These are phyloP conservation scores for Pongo abelii DNA, from an alignment of 2,113 vertebrate genomes.

Conservation along the genomic window DNA sequence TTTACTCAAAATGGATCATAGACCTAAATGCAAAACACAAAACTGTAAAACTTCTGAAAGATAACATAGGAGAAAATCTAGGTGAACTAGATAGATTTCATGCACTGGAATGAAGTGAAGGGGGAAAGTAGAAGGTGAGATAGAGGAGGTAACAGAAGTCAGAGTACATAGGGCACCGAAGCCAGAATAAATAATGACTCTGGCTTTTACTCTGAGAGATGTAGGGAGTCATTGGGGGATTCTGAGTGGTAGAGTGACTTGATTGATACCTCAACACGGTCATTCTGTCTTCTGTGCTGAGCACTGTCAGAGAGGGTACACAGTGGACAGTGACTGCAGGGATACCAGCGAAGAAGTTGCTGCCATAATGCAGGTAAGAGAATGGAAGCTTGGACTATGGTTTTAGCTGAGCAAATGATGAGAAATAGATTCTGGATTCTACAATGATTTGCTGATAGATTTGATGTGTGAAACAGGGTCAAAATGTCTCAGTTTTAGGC, in stretches of 20 bases:
- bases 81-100: no score
- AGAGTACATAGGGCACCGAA: not conserved
- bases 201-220: not conserved
- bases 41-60: no score
- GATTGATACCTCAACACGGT: not conserved
- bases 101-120: not conserved
- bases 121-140: not conserved
- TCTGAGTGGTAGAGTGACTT: not conserved
- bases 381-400: not conserved
- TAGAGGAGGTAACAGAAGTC: not conserved
- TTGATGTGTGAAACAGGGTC: not conserved
- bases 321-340: not conserved
- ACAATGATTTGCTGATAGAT: slow-evolving; percentile 4
- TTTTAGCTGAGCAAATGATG: not conserved
- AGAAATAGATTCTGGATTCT: not conserved
- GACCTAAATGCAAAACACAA: no score
- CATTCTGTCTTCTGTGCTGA: not conserved
- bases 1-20: no score
- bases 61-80: no score
- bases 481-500: slow-evolving; percentile 1
- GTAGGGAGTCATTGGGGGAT: not conserved
- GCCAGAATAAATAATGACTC: slow-evolving; percentile 27
- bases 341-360: not conserved
- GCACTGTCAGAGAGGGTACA: not conserved
- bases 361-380: not conserved